phyloP scores from a whole-genome alignment of 2,113 vertebrate species.

The Anolis sagrei region DNA sequence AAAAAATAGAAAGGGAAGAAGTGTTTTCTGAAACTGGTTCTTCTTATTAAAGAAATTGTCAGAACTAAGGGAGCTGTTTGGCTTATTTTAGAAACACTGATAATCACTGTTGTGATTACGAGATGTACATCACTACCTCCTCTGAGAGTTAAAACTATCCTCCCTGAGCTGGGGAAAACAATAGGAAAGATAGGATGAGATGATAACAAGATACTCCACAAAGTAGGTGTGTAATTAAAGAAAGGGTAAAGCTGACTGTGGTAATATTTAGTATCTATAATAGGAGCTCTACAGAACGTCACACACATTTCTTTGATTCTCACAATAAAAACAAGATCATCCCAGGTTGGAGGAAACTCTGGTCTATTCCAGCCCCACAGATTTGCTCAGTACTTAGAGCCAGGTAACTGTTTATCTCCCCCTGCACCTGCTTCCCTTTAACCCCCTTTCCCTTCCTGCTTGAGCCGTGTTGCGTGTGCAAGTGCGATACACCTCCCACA shows the following conservation, averaged over 20 bases:
- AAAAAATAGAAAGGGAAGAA: slow-evolving; percentile 3
- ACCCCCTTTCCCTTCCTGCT: no score
- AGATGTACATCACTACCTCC: slow-evolving; percentile 5
- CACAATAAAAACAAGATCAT: neutral
- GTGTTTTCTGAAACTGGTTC: neutral
- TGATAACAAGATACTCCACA: neutral
- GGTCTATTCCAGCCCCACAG: no score
- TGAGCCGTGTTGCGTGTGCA: no score
- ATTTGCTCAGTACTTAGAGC: no score
- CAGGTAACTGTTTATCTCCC: no score
- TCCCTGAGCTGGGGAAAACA: neutral
- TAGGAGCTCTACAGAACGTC: neutral
- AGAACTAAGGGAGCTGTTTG: slow-evolving; percentile 39
- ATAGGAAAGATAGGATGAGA: neutral
- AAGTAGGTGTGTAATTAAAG: neutral
- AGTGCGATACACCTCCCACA: no score
- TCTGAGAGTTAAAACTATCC: slow-evolving; percentile 6
- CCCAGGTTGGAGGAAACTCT: neutral
- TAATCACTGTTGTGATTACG: slow-evolving; percentile 6
- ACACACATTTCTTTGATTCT: neutral
- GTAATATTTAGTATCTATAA: neutral
- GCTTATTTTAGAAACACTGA: slow-evolving; percentile 27
- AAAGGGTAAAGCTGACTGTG: neutral
- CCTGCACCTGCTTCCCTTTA: no score
- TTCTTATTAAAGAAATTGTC: slow-evolving; percentile 47